Evolutionary conservation across 2,888 invertebrate species (phyloP), one percentile per base, ranked within the genome.

Genomic region (Amblyjoppa fuscipennis): DNA sequence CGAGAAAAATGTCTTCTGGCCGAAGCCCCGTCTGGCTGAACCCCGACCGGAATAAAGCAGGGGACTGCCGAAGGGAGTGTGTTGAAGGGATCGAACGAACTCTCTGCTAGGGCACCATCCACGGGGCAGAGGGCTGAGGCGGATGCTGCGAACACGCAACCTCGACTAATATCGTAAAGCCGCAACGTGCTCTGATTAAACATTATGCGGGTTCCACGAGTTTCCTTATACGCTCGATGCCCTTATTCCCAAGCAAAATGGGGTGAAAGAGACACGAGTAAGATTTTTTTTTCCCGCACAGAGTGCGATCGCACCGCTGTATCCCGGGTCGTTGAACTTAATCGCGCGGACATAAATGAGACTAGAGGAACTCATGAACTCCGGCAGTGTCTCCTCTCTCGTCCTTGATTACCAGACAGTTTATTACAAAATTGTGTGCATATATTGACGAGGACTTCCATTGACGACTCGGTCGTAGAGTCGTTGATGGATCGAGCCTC

Each of bases 141-240:
- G 69, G 70, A 56, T 68, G 76, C 76, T 79, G 51, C 75, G 75
- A 82, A 85, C 75, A 76, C 73, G 85, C 82, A 78, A 81, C 88
- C 85, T 77, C 87, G 89, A 91, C 93, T 93, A 93, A 93, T 93
- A 92, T 93, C 93, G 92, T 93, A 93, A 93, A 93, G 91, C 93
- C 93, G 90, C 93, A 93, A 94, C 93, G 94, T 93, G 93, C 93
- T 92, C 93, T 93, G 93, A 94, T 94, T 93, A 94, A 93, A 94
- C 93, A 92, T 93, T 93, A 93, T 92, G 93, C 90, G 91, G 91
- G 90, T 91, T 90, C 90, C 89, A 91, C 90, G 90, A 91, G 91
- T 90, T 91, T 91, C 91, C n/a, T 80, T 74, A 69, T 77, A 71
- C 51, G n/a, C 73, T 20, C 53, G 31, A 28, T 53, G 61, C 64